These are phyloP conservation scores for Podarcis cretensis DNA, from an alignment of 2,113 vertebrate genomes.

Conservation along the genomic window DNA sequence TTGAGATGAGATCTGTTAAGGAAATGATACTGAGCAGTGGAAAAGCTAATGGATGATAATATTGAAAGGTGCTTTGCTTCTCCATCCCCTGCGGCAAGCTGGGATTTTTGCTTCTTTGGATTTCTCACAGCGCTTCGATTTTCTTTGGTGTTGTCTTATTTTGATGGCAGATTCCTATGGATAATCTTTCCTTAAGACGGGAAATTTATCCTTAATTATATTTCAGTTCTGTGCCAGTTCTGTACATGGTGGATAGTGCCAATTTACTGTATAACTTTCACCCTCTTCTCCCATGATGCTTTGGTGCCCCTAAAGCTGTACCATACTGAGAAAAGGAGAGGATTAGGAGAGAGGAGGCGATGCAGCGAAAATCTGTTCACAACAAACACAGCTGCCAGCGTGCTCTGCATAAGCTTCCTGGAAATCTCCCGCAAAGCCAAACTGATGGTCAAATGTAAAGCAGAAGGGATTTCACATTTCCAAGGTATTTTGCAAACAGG, in stretches of 20 bases:
- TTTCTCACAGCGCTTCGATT: neutral
- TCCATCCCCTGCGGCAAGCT: neutral
- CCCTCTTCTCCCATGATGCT: neutral
- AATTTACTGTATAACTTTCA: neutral
- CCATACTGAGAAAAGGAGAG: neutral
- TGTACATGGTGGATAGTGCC: neutral
- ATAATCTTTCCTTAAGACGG: neutral
- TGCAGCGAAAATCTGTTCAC: neutral
- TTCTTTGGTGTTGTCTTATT: neutral
- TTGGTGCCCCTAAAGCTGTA: neutral
- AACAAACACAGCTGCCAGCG: constrained; percentile 18
- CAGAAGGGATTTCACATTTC: neutral
- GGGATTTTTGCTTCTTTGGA: neutral
- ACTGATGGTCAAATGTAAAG: neutral
- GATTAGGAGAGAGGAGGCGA: neutral
- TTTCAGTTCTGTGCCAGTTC: neutral
- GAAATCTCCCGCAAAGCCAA: constrained; percentile 16
- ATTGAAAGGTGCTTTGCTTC: too few species aligned
- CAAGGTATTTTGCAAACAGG: neutral
- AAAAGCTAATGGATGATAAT: neutral
- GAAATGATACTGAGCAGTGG: neutral
- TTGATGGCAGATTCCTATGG: neutral
- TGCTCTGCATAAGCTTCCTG: constrained; percentile 5
- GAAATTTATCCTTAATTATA: constrained; percentile 1
- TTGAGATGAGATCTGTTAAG: neutral